Evolutionary conservation across 2,113 vertebrate species (phyloP).

Genomic region (Riparia riparia): DNA sequence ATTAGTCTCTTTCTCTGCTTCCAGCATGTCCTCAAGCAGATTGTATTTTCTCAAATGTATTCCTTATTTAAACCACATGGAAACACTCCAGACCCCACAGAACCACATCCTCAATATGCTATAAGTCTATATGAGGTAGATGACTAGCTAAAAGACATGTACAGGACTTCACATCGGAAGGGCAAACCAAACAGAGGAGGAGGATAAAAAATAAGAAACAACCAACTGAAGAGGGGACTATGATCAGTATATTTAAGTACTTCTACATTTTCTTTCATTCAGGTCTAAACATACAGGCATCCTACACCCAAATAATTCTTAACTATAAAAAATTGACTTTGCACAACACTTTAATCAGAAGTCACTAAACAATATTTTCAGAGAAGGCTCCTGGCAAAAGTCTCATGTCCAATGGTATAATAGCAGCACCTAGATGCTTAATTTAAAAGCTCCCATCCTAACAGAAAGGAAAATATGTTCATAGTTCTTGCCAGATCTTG

Average conservation of each 20-base stretch:
- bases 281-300: not conserved
- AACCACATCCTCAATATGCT: conserved; percentile 43
- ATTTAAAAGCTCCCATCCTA: not conserved
- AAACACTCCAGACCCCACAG: conserved; percentile 60
- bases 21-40: conserved; percentile 57
- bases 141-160: not conserved
- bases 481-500: not conserved
- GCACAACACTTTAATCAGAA: not conserved
- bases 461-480: not conserved
- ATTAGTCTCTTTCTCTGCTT: conserved; percentile 66
- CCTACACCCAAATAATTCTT: not conserved
- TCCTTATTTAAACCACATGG: conserved; percentile 66
- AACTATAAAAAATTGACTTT: not conserved
- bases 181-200: not conserved
- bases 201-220: no score
- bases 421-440: not conserved
- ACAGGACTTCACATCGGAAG: not conserved
- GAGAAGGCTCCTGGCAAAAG: not conserved
- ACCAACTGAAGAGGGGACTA: not conserved
- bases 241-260: not conserved
- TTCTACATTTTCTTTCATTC: not conserved
- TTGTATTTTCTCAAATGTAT: conserved; percentile 66
- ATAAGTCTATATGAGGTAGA: not conserved
- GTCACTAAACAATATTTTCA: not conserved
- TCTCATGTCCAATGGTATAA: not conserved